Conservation (phyloP, 2,113 vertebrate species). For the Pogonocichla stellata region DNA sequence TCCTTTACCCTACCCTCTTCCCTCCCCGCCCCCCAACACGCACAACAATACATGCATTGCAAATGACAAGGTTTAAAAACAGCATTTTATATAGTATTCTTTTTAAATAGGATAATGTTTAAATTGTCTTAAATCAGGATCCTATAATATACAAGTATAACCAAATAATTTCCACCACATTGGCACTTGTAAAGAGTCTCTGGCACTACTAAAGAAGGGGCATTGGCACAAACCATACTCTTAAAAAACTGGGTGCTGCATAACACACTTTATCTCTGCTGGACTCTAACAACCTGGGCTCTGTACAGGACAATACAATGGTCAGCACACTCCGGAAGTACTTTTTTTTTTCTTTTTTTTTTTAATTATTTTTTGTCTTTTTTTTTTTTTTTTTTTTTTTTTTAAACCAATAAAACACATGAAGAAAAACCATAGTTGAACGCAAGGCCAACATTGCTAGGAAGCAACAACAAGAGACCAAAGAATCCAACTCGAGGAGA, state of each 20-base stretch:
- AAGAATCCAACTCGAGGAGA: not conserved
- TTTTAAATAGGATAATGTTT: slow-evolving; percentile 77
- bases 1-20: slow-evolving; percentile 49
- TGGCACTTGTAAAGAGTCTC: slow-evolving; percentile 74
- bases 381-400: not conserved
- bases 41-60: slow-evolving; percentile 76
- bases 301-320: slow-evolving; percentile 59
- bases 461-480: slow-evolving; percentile 50
- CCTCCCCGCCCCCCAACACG: slow-evolving; percentile 43
- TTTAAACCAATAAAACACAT: slow-evolving; percentile 25
- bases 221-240: slow-evolving; percentile 72
- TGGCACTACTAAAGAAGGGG: slow-evolving; percentile 69
- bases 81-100: slow-evolving; percentile 73
- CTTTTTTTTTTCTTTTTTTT: not conserved
- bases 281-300: slow-evolving; percentile 67
- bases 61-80: slow-evolving; percentile 80
- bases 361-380: not conserved
- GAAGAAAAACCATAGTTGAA: slow-evolving; percentile 47
- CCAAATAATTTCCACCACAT: slow-evolving; percentile 63
- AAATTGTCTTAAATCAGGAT: slow-evolving; percentile 69
- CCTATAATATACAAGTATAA: slow-evolving; percentile 76
- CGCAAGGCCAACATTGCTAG: slow-evolving; percentile 44
- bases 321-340: not conserved
- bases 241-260: slow-evolving; percentile 60
- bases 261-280: slow-evolving; percentile 68